Evolutionary conservation across 1,140 invertebrate species (phyloP), one percentile per base, ranked within the genome.

Genomic region (Triops longicaudatus): DNA sequence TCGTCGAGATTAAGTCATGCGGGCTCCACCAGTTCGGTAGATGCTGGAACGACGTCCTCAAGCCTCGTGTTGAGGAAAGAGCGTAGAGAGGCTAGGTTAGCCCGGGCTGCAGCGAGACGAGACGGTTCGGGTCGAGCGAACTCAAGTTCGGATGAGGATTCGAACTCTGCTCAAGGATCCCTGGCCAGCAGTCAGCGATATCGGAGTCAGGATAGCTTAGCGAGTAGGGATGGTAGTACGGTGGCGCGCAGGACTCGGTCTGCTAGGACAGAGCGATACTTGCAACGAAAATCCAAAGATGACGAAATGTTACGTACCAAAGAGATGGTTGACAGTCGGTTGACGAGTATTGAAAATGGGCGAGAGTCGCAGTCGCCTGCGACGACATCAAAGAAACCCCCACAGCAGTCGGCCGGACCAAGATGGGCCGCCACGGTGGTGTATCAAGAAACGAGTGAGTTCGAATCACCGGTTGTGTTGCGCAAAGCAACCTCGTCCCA

Each of bases 261-360:
- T 26, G 91, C 92, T 0, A 86, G 92, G 79, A 93, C 91, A 73
- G 92, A 93, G 82, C 86, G 92, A 41, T 92, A 93, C 80, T 88
- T 91, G 73, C 91, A 91, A 81, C 85, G 92, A 42, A 84, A 92
- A 73, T 91, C 90, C 4, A 86, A 88, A 44, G 91, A 92, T 78
- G 90, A 91, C 44, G 88, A 82, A 17, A 78, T 80, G 9, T 63
- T 87, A 2, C 88, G 87, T 77, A 87, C 86, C 80, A 88, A 89
- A 81, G 87, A 87, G 37, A 87, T 86, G 22, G 79, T 79, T 42
- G 80, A 80, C 44, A 81, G 78, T 74, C 78, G 77, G 43, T 80
- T 80, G 77, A 76, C 77, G n/a, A 80, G 79, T 14, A 79, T 78
- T 63, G 73, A 79, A 22, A 63, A 78, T 42, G 78, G 79, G 14